phyloP scores from a whole-genome alignment of 2,888 invertebrate species.

The Lasioglossum figueresi region DNA sequence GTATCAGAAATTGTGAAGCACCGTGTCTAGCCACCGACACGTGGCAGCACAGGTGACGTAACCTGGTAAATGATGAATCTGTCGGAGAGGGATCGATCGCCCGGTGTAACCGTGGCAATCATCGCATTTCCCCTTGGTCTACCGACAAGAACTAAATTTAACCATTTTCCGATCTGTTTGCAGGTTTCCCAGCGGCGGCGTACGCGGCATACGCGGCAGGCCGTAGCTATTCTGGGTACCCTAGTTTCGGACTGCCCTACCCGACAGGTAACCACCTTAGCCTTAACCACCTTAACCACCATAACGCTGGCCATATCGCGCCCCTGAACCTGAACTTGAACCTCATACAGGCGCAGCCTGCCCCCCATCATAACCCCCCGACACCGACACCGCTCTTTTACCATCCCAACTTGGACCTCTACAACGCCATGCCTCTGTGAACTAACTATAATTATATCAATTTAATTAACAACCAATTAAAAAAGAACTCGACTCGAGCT shows the following conservation, averaged over 20 bases:
- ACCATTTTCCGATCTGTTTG: slow-evolving; percentile 72
- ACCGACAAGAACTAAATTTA: slow-evolving; percentile 3
- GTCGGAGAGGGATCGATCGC: neutral
- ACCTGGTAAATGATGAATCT: neutral
- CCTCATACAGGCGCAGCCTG: slow-evolving; percentile 84
- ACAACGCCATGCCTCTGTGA: slow-evolving; percentile 84
- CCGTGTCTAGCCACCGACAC: neutral
- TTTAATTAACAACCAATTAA: slow-evolving; percentile 38
- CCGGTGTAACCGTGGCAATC: neutral
- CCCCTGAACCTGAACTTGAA: slow-evolving; percentile 84
- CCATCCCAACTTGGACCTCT: slow-evolving; percentile 83
- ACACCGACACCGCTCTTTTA: slow-evolving; percentile 87
- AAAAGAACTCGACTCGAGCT: slow-evolving; percentile 67
- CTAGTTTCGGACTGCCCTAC: slow-evolving; percentile 98
- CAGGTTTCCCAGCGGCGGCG: slow-evolving; percentile 98
- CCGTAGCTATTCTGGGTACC: slow-evolving; percentile 98
- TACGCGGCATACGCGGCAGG: slow-evolving; percentile 98
- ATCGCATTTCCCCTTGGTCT: neutral
- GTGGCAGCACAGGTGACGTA: neutral
- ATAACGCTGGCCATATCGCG: slow-evolving; percentile 83
- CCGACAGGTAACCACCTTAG: slow-evolving; percentile 97
- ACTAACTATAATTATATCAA: slow-evolving; percentile 75
- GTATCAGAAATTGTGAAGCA: neutral
- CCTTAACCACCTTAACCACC: slow-evolving; percentile 88
- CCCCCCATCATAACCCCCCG: slow-evolving; percentile 87